phyloP scores from a whole-genome alignment of 2,888 invertebrate genomes.

The Oscheius sp. region DNA sequence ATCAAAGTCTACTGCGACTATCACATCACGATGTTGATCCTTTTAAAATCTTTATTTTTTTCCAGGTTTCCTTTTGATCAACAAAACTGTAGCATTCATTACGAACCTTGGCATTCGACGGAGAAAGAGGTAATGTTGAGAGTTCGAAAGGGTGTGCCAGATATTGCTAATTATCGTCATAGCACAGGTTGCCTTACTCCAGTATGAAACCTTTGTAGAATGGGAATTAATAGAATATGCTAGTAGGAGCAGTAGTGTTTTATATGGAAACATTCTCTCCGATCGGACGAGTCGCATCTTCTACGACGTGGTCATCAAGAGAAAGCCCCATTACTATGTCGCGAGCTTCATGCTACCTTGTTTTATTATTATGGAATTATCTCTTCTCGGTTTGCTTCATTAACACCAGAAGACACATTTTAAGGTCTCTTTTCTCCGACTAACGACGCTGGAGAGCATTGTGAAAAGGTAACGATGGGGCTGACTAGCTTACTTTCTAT shows the following conservation, averaged over 20 bases:
- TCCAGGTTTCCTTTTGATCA: constrained; percentile 26
- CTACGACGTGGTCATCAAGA: constrained; percentile 22
- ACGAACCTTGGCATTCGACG: constrained; percentile 25
- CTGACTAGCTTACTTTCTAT: constrained; percentile 27
- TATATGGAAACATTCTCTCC: background rate
- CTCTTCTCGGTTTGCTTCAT: background rate
- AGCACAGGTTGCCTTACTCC: constrained; percentile 3
- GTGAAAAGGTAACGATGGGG: constrained; percentile 26
- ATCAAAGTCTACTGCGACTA: constrained; percentile 25
- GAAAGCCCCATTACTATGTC: constrained; percentile 26
- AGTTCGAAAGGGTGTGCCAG: background rate
- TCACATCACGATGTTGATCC: constrained; percentile 10
- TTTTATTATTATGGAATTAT: constrained; percentile 27
- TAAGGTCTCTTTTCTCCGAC: constrained; percentile 22
- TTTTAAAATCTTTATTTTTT: too few relatives aligned
- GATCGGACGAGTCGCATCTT: constrained; percentile 4
- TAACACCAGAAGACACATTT: too few relatives aligned
- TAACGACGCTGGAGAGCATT: constrained; percentile 26
- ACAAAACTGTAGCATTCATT: constrained; percentile 23
- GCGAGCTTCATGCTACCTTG: constrained; percentile 27
- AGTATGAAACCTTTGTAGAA: background rate
- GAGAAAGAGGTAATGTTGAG: constrained; percentile 11
- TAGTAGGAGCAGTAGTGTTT: constrained; percentile 7
- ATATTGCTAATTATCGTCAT: constrained; percentile 14
- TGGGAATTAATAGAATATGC: constrained; percentile 12